These are phyloP conservation scores for Stegostoma tigrinum DNA, from an alignment of 2,113 vertebrate genomes.

Conservation along the genomic window DNA sequence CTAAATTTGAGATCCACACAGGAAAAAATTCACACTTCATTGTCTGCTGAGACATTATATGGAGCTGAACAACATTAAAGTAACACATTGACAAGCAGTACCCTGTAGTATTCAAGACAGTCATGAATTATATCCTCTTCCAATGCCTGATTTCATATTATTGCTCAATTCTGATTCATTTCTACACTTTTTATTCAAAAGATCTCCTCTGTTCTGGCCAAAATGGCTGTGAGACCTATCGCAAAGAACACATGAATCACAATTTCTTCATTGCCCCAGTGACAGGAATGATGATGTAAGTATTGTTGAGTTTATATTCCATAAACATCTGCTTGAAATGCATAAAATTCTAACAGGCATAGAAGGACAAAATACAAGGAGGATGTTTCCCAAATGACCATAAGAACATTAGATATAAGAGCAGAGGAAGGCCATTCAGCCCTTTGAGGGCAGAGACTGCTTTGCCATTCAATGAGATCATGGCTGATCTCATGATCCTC, in stretches of 20 bases:
- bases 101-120: neutral
- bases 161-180: neutral
- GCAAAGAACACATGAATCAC: neutral
- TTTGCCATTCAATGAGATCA: too few species aligned
- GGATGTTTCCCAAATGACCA: too few species aligned
- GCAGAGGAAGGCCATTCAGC: too few species aligned
- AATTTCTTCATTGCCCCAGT: neutral
- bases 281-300: neutral
- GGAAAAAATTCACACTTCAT: neutral
- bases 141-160: neutral
- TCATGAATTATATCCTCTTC: neutral
- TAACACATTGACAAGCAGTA: neutral
- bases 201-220: neutral
- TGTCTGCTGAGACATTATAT: neutral
- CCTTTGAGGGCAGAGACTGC: too few species aligned
- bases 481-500: too few species aligned
- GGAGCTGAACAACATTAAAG: neutral
- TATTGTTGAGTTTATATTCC: neutral
- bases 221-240: neutral
- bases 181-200: neutral
- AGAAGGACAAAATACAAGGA: too few species aligned
- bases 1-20: neutral
- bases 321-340: too few species aligned
- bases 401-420: too few species aligned
- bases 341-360: too few species aligned